phyloP scores from a whole-genome alignment of 2,797 vertebrate genomes.

The Tragelaphus eurycerus region DNA sequence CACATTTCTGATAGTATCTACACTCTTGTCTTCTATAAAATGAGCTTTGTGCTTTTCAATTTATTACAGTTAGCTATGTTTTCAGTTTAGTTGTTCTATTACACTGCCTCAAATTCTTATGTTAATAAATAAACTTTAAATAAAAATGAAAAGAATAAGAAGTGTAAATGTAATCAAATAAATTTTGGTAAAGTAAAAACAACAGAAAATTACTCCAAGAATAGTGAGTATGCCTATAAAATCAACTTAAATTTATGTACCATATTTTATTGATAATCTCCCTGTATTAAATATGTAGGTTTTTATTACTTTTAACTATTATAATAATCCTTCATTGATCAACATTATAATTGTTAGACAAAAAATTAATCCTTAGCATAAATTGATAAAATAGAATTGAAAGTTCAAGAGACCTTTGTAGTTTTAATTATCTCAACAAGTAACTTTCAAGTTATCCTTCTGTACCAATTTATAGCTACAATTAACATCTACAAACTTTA shows the following conservation, averaged over 20 bases:
- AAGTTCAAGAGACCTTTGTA: constrained; percentile 14
- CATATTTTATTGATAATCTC: not conserved
- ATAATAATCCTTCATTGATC: not conserved
- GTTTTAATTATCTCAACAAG: constrained; percentile 52
- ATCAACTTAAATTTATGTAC: constrained; percentile 17
- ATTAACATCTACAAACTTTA: not conserved
- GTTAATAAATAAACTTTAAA: not conserved
- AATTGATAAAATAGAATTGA: constrained; percentile 43
- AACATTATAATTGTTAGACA: not conserved
- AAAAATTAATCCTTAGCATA: not conserved
- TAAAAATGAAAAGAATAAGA: constrained; percentile 2
- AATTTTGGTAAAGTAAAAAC: not conserved
- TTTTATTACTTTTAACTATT: not conserved
- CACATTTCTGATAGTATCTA: not conserved
- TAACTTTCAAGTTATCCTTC: not conserved
- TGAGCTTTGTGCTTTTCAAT: not conserved
- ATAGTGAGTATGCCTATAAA: not conserved
- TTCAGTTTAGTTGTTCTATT: not conserved
- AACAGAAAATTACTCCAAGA: not conserved
- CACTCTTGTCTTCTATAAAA: not conserved
- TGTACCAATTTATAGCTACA: not conserved
- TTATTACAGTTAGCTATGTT: not conserved
- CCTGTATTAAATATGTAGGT: not conserved
- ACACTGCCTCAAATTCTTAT: not conserved
- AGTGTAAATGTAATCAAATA: not conserved